These are phyloP conservation scores for Stenotaenia linearis DNA, from an alignment of 2,888 invertebrate genomes.

Conservation along the genomic window DNA sequence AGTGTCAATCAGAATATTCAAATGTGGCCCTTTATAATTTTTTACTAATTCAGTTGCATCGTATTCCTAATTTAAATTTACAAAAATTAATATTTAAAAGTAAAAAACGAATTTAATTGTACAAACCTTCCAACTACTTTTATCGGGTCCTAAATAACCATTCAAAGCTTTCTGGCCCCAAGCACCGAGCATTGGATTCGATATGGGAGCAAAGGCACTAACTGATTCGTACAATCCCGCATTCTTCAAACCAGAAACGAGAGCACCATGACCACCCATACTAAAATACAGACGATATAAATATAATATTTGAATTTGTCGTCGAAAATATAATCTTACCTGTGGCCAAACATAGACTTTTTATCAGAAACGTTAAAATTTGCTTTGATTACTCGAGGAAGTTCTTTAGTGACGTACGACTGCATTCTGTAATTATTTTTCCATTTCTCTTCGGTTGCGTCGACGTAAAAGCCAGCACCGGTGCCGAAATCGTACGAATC, in stretches of 20 bases:
- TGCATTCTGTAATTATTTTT: conserved; percentile 89
- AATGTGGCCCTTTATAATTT: conserved; percentile 72
- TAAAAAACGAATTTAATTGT: background rate
- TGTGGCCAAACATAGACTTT: conserved; percentile 52
- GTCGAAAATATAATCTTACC: conserved; percentile 51
- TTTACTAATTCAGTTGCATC: conserved; percentile 80
- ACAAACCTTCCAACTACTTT: conserved; percentile 57
- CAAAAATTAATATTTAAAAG: background rate
- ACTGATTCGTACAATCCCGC: conserved; percentile 66
- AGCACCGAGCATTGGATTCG: conserved; percentile 73
- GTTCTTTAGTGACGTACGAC: conserved; percentile 79
- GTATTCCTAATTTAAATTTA: conserved; percentile 55
- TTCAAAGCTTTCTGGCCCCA: conserved; percentile 83
- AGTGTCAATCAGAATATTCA: conserved; percentile 84
- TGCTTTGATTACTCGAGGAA: background rate
- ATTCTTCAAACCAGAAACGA: conserved; percentile 82
- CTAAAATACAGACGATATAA: conserved; percentile 54
- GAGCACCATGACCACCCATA: conserved; percentile 98
- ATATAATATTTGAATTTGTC: conserved; percentile 42
- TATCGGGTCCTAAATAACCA: conserved; percentile 69
- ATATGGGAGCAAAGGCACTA: conserved; percentile 92
- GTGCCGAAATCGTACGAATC: conserved; percentile 91
- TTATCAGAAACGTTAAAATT: conserved; percentile 39
- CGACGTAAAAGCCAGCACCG: conserved; percentile 91
- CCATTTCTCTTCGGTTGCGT: conserved; percentile 90